Evolutionary conservation across 2,888 invertebrate species (phyloP), one percentile per base, ranked within the genome.

Genomic region (Nemotelus pantherinus): DNA sequence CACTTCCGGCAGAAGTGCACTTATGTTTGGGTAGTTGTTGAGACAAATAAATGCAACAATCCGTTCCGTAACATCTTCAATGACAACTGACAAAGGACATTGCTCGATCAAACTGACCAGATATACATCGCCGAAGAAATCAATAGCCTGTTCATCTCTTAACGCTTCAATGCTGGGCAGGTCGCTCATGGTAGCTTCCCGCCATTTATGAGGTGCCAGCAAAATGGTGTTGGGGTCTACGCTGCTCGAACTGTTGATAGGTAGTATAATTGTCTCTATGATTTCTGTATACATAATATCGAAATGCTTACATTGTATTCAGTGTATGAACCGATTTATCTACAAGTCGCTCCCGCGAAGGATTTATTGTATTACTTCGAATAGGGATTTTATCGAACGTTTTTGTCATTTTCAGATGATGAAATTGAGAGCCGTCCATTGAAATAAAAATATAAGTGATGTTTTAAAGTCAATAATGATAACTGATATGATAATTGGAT

Each of bases 21-120:
- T 90, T 50, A 91, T 83, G 80, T 90, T 86, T 0, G 92, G 92
- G 82, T 88, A 89, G 81, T 86, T 85, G 79, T 86, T 84, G 0
- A 89, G 82, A 68, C 85, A 85, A 7, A 89, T 80, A 44, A 81
- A 83, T 1, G 85, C 85, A 5, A 88, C 81, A 3, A 87, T 77
- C 53, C 84, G 81, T 2, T 80, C 79, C 2, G 79, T 77, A 9
- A 80, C 80, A 79, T 86, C 80, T 79, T 82, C 81, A 48, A 60
- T 60, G 43, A 67, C 58, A 60, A 55, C 58, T 4, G 74, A 39
- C 70, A 70, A 47, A 5, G 68, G 47, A 3, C 72, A 77, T 39
- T 25, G 50, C 25, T 76, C 76, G 3, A 76, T 57, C n/a, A 67
- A 53, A n/a, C 43, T 10, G 3, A 7, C 57, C 3, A 76, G 44